Conservation (phyloP, 2,113 vertebrate genomes). For the Lipophrys pholis region DNA sequence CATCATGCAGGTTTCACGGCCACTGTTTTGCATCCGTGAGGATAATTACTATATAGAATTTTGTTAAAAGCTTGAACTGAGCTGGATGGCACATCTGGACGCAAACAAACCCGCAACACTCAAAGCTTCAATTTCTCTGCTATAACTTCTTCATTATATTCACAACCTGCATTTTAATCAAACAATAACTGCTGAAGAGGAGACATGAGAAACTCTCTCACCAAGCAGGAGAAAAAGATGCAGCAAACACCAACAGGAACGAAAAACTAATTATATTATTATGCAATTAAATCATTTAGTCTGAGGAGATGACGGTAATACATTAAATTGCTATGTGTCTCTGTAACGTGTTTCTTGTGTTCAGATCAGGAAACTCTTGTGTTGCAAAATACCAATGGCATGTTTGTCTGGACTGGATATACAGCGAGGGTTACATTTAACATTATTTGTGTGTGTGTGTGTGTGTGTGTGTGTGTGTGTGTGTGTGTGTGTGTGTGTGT, state of each 20-base stretch:
- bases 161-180: slow-evolving; percentile 57
- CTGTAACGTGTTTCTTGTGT: slow-evolving; percentile 6
- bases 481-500: not conserved
- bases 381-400: not conserved
- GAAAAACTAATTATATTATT: slow-evolving; percentile 54
- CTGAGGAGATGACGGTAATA: slow-evolving; percentile 45
- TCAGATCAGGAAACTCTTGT: not conserved
- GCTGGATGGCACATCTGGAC: slow-evolving; percentile 58
- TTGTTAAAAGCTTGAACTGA: slow-evolving; percentile 47
- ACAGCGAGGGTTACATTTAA: not conserved
- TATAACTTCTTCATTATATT: slow-evolving; percentile 44
- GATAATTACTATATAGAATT: slow-evolving; percentile 64
- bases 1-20: slow-evolving; percentile 14
- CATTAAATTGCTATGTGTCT: slow-evolving; percentile 30
- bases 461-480: no score
- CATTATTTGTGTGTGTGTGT: no score
- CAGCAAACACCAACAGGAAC: slow-evolving; percentile 21
- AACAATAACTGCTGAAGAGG: slow-evolving; percentile 54
- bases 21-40: slow-evolving; percentile 35
- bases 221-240: slow-evolving; percentile 26
- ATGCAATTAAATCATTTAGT: slow-evolving; percentile 57
- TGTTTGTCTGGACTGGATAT: not conserved
- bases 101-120: slow-evolving; percentile 54
- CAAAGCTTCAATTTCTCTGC: slow-evolving; percentile 17
- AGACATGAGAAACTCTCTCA: not conserved